Conservation (phyloP, 2,888 invertebrate species). For the Teinopalpus imperialis region DNA sequence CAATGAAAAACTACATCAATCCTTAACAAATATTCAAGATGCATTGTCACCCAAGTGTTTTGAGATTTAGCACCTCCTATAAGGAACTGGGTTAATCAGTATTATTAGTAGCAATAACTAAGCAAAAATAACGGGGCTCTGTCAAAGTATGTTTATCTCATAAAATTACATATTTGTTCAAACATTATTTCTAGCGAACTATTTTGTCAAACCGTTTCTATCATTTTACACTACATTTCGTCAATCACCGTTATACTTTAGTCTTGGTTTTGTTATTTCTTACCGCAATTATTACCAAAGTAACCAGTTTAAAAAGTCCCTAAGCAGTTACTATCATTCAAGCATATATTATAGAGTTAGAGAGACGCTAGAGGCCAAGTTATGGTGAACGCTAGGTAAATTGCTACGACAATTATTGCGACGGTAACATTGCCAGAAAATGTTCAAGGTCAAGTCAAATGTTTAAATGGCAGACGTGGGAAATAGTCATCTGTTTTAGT, state of each 20-base stretch:
- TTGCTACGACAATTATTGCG: conserved; percentile 54
- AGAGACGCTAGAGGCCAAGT: conserved; percentile 35
- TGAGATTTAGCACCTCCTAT: too few species aligned
- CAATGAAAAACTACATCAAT: too few species aligned
- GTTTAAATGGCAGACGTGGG: conserved; percentile 59
- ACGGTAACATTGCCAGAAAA: conserved; percentile 69
- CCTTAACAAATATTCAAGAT: too few species aligned
- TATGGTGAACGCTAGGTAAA: conserved; percentile 40
- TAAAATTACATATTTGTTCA: too few species aligned
- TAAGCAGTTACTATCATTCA: conserved; percentile 26
- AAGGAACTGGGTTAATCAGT: too few species aligned
- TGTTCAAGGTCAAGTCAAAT: conserved; percentile 64
- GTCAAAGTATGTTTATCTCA: too few species aligned
- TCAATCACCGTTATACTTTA: conserved; percentile 63
- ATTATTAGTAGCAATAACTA: too few species aligned
- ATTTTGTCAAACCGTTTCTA: conserved; percentile 13
- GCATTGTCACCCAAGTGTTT: too few species aligned
- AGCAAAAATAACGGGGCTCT: too few species aligned
- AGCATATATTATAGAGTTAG: conserved; percentile 17
- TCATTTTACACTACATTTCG: too few species aligned
- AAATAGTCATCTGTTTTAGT: conserved; percentile 34
- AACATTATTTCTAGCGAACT: too few species aligned
- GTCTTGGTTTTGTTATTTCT: conserved; percentile 59
- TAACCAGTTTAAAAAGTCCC: conserved; percentile 44
- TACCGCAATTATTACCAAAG: conserved; percentile 55